Conservation (phyloP, 2,113 vertebrate genomes). For the Calyptommatus sinebrachiatus region DNA sequence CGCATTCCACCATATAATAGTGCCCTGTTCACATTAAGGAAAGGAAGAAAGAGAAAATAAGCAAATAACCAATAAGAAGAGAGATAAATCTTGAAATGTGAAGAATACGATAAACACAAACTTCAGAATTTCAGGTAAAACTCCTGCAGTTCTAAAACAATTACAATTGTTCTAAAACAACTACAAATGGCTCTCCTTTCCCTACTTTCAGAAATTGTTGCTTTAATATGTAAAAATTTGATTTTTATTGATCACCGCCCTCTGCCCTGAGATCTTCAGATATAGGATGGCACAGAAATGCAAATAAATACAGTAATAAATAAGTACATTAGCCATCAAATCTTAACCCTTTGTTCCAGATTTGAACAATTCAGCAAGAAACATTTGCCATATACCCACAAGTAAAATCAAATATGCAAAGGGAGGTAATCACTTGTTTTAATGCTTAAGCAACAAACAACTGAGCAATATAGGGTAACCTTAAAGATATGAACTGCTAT, state of each 20-base stretch:
- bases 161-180: no score
- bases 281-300: no score
- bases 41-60: constrained; percentile 31
- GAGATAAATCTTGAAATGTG: neutral
- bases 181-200: neutral
- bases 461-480: no score
- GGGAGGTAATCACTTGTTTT: neutral
- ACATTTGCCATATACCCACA: neutral
- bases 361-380: neutral
- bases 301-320: no score
- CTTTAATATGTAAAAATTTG: no score
- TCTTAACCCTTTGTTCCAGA: neutral
- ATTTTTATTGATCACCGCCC: no score
- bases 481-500: no score
- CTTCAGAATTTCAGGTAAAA: neutral
- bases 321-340: no score
- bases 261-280: no score
- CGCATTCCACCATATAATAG: constrained; percentile 95
- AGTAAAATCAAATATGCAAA: neutral
- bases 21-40: constrained; percentile 72
- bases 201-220: no score
- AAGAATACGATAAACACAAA: neutral
- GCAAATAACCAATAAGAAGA: constrained; percentile 14
- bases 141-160: neutral
- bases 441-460: no score